Evolutionary conservation across 2,888 invertebrate species (phyloP).

Genomic region (Allolobophora icterica): DNA sequence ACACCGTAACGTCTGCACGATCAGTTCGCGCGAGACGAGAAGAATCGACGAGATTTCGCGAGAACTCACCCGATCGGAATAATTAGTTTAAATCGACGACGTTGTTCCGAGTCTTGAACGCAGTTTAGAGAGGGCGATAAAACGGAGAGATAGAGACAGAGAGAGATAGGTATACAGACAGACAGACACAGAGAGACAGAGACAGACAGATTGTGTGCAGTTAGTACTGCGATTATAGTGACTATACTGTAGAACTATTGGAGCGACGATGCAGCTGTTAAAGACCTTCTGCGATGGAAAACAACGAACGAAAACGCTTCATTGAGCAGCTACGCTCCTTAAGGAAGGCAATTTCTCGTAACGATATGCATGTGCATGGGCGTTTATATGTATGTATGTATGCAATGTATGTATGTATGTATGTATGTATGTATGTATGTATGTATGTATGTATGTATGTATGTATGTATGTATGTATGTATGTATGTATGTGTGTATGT

Average conservation of each 20-base stretch:
- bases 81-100: slow-evolving; percentile 17
- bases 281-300: neutral
- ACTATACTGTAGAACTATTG: neutral
- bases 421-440: neutral
- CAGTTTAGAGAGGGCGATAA: neutral
- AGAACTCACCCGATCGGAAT: neutral
- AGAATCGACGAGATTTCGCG: slow-evolving; percentile 10
- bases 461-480: too few species aligned
- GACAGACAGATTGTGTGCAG: neutral
- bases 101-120: neutral
- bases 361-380: neutral
- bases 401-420: neutral
- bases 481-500: too few species aligned
- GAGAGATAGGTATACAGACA: too few species aligned
- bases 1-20: neutral
- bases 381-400: neutral
- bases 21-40: neutral
- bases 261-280: neutral
- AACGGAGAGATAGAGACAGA: neutral
- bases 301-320: neutral
- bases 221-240: neutral
- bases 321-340: neutral
- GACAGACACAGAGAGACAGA: too few species aligned
- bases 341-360: neutral
- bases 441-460: too few species aligned